Conservation (phyloP, 2,797 vertebrate species). For the Leucoraja ocellata region DNA sequence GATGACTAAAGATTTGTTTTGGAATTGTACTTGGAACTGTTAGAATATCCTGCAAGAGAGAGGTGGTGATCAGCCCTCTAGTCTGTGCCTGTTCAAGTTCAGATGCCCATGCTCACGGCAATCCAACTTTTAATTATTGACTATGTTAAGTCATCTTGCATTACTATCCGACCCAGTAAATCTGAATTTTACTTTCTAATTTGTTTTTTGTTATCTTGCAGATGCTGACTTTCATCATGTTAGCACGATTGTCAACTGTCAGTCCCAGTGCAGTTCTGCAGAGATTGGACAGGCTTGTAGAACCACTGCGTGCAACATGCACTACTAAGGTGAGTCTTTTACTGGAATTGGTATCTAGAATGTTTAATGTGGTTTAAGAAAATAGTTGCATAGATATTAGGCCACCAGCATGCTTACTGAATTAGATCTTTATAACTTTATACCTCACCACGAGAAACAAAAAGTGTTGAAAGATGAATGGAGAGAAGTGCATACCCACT, state of each 20-base stretch:
- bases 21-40: neutral
- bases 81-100: neutral
- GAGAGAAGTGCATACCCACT: neutral
- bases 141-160: too few relatives aligned
- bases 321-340: constrained; percentile 70
- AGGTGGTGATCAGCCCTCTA: too few relatives aligned
- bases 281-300: constrained; percentile 76
- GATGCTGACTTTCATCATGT: constrained; percentile 94
- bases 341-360: neutral
- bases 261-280: constrained; percentile 76
- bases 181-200: neutral
- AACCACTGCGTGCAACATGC: constrained; percentile 81
- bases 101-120: neutral
- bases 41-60: too few relatives aligned
- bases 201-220: constrained; percentile 45
- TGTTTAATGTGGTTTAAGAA: neutral
- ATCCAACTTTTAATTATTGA: neutral
- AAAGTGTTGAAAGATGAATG: neutral
- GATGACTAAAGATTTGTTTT: neutral
- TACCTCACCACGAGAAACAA: neutral
- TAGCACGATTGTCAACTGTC: constrained; percentile 72
- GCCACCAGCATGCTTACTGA: neutral
- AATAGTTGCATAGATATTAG: neutral
- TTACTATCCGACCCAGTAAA: neutral
- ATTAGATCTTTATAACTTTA: neutral